Evolutionary conservation across 2,888 invertebrate species (phyloP).

Genomic region (Megaustenia siamemsis): DNA sequence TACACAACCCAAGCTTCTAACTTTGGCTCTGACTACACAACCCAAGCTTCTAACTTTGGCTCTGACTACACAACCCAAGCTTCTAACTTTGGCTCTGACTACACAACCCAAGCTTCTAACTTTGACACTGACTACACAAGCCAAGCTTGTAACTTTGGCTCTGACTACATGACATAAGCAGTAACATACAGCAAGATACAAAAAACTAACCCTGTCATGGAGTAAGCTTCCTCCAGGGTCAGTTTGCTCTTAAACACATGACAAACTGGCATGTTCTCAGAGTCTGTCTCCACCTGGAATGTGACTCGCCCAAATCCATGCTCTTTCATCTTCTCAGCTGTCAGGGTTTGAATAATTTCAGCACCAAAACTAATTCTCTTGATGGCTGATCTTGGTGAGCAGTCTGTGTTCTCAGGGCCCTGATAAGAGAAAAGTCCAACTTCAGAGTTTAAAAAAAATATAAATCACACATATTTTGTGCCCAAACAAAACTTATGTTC

Average conservation of each 20-base stretch:
- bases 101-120: too few relatives aligned
- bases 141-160: too few relatives aligned
- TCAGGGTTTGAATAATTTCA: slow-evolving; percentile 90
- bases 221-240: slow-evolving; percentile 86
- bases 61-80: too few relatives aligned
- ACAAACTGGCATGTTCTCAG: slow-evolving; percentile 84
- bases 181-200: background rate
- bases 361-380: slow-evolving; percentile 87
- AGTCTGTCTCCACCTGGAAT: slow-evolving; percentile 87
- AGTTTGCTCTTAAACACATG: slow-evolving; percentile 87
- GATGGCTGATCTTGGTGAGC: slow-evolving; percentile 87
- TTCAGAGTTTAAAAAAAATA: too few relatives aligned
- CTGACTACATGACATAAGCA: too few relatives aligned
- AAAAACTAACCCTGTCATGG: slow-evolving; percentile 82
- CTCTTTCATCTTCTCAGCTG: slow-evolving; percentile 92
- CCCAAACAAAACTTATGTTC: too few relatives aligned
- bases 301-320: slow-evolving; percentile 89
- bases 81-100: too few relatives aligned
- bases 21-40: too few relatives aligned
- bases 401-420: slow-evolving; percentile 84
- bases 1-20: too few relatives aligned
- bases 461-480: too few relatives aligned
- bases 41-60: too few relatives aligned
- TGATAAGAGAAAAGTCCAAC: slow-evolving; percentile 78
- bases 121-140: too few relatives aligned